These are phyloP conservation scores for Hexactinellida sp. DNA, from an alignment of 37 sponge, comb jelly and placozoan genomes.

Conservation along the genomic window DNA sequence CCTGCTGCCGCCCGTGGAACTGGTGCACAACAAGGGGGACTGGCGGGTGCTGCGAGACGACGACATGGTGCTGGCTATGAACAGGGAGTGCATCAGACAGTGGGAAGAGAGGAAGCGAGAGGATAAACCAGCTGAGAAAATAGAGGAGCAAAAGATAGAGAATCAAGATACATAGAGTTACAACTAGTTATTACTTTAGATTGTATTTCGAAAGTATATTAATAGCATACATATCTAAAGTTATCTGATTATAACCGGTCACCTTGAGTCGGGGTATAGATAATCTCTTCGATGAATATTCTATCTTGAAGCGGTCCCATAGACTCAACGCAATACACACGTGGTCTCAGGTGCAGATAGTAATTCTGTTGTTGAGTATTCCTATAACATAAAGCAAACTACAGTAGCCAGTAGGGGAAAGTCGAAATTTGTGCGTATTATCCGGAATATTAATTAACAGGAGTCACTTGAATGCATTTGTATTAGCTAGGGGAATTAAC, in stretches of 20 bases:
- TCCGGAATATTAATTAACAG: too few relatives aligned
- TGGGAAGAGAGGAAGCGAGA: slow-evolving; percentile 3
- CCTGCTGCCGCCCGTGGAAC: background rate
- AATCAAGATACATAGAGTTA: background rate
- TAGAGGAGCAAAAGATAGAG: background rate
- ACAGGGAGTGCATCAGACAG: background rate
- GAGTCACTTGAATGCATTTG: too few relatives aligned
- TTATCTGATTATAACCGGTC: too few relatives aligned
- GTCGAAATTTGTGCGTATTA: too few relatives aligned
- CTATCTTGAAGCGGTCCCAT: background rate
- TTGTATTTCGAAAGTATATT: too few relatives aligned
- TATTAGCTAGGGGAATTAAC: too few relatives aligned
- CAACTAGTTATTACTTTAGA: too few relatives aligned
- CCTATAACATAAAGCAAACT: background rate
- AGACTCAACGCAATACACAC: slow-evolving; percentile 1
- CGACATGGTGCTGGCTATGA: background rate
- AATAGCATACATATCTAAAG: too few relatives aligned
- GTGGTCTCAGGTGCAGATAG: background rate
- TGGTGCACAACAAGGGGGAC: background rate
- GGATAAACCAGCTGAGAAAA: background rate
- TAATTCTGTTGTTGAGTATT: background rate
- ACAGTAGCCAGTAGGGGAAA: too few relatives aligned
- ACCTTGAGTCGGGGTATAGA: background rate
- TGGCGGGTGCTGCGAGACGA: background rate
- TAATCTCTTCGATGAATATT: slow-evolving; percentile 14